phyloP scores from a whole-genome alignment of 2,888 invertebrate genomes.

The Pediacus dermestoides region DNA sequence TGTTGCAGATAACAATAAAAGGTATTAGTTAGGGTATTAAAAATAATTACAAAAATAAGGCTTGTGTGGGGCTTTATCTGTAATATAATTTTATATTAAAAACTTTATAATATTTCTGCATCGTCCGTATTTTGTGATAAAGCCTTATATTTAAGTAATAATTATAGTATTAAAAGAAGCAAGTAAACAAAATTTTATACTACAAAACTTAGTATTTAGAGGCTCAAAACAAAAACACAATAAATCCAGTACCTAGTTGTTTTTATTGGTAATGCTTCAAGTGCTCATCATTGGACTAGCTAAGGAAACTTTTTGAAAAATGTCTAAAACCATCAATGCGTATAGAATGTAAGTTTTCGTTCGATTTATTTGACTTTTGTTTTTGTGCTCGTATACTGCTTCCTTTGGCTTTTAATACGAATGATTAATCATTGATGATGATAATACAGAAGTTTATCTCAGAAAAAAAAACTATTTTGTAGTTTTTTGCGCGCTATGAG shows the following conservation, averaged over 20 bases:
- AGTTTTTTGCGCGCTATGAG: too few species aligned
- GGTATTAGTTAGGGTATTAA: constrained; percentile 10
- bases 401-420: too few species aligned
- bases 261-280: too few species aligned
- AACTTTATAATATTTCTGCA: constrained; percentile 16
- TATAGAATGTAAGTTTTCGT: constrained; percentile 79
- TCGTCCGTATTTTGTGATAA: constrained; percentile 17
- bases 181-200: constrained; percentile 11
- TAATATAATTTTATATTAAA: too few species aligned
- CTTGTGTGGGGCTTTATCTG: too few species aligned
- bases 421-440: too few species aligned
- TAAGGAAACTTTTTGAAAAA: constrained; percentile 41
- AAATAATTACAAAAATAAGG: too few species aligned
- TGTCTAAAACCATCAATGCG: constrained; percentile 86
- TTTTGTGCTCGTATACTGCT: constrained; percentile 29
- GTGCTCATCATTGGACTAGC: constrained; percentile 17
- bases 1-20: constrained; percentile 19
- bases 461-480: too few species aligned
- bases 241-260: too few species aligned
- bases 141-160: constrained; percentile 12
- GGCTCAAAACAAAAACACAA: constrained; percentile 15
- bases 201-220: too few species aligned
- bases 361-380: constrained; percentile 29
- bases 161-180: constrained; percentile 9
- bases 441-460: too few species aligned